These are phyloP conservation scores for Acanthurus tractus DNA, from an alignment of 2,797 vertebrate genomes.

Conservation along the genomic window DNA sequence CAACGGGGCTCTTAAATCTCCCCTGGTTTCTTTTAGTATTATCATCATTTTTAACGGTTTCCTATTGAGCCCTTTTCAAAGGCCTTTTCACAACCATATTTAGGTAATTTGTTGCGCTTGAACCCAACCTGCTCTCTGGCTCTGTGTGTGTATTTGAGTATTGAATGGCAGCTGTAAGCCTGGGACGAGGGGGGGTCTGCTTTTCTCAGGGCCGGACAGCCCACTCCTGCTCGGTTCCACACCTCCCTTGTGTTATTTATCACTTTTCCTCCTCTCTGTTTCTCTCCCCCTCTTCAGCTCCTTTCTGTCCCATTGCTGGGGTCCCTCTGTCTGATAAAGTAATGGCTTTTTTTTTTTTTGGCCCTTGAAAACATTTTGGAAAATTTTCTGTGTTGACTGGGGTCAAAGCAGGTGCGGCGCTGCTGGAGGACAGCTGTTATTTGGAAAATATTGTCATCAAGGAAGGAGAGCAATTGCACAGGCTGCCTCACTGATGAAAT, in stretches of 20 bases:
- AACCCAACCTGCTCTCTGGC: constrained; percentile 76
- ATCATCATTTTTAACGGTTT: constrained; percentile 73
- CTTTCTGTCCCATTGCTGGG: constrained; percentile 6
- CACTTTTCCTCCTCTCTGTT: constrained; percentile 48
- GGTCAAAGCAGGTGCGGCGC: constrained; percentile 35
- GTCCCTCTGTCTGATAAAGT: constrained; percentile 12
- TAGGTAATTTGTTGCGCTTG: constrained; percentile 85
- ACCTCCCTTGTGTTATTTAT: constrained; percentile 77
- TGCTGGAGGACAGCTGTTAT: constrained; percentile 40
- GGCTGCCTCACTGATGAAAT: background rate
- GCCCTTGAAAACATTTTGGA: constrained; percentile 1
- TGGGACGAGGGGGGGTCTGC: constrained; percentile 71
- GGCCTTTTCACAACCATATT: constrained; percentile 81
- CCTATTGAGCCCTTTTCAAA: constrained; percentile 68
- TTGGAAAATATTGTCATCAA: constrained; percentile 29
- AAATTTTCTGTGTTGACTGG: constrained; percentile 5
- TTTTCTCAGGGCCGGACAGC: constrained; percentile 74
- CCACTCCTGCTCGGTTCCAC: constrained; percentile 52
- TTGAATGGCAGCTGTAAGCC: constrained; percentile 81
- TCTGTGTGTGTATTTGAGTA: constrained; percentile 46
- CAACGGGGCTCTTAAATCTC: constrained; percentile 70
- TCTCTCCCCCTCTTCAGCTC: background rate
- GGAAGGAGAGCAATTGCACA: constrained; percentile 9
- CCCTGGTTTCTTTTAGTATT: constrained; percentile 58
- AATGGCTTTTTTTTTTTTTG: background rate